Evolutionary conservation across 2,113 vertebrate species (phyloP), one percentile per base, ranked within the genome.

Genomic region (Chloropsis cyanopogon): DNA sequence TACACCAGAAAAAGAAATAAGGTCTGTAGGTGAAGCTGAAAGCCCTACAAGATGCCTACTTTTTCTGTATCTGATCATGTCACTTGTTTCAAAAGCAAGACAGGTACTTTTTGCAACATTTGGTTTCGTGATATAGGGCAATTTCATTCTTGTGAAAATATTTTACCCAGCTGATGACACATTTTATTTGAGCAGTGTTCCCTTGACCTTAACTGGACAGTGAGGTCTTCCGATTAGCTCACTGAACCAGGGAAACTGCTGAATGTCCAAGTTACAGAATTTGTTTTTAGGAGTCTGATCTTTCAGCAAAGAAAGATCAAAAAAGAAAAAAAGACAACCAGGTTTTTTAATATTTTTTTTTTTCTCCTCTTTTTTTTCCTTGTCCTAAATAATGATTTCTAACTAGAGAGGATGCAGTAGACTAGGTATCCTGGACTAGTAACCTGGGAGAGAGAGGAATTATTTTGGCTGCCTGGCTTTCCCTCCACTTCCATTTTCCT

Each of bases 321-420:
- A 20, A 29, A 44, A 44, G 37, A 23, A n/a, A 56, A 24, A 47
- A 11, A 37, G 11, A 50, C 22, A 56, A 63, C 1, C 10, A 35
- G 31, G 1, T 21, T 29, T 72, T 29, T 20, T 1, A 11, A 1
- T 12, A 19, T 52, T 29, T 29, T 20, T 0, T 12, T 1, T 10
- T 20, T 52, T 29, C 20, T 64, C 39, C 21, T 28, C 7, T 41
- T 12, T 39, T 21, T 5, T 28, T 19, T 6, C 8, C 7, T 68
- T 53, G 8, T 11, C 12, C 26, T 53, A 53, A 63, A 76, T n/a
- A 41, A 57, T 44, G 4, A 10, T 39, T 72, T 68, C n/a, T 77
- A 16, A 17, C 41, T 69, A 41, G 19, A 50, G 12, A 39, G 11
- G 22, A 23, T 56, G 3, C 23, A 47, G 20, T 17, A 60, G 11